Base-by-base conservation (phyloP, 1,140 invertebrate genomes). In the Drosophila kanapiae region DNA sequence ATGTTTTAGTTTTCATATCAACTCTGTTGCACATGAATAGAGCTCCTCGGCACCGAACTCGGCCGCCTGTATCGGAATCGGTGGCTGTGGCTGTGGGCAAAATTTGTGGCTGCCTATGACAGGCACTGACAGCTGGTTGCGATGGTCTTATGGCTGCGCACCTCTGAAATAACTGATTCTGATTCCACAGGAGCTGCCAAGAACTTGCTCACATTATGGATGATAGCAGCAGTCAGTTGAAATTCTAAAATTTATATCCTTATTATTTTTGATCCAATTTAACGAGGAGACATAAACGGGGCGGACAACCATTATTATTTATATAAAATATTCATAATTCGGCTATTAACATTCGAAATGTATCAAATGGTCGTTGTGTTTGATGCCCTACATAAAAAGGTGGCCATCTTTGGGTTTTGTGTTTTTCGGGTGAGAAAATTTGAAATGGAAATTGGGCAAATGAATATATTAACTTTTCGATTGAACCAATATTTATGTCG, bases 1-100 rank as follows among this genome's bases (percentile, higher is more conserved):
- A 87, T 87, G 85, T 80, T 87, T 87, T 90, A 87, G 83, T 88
- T 87, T 70, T 80, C 80, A 75, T 84, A 88, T 87, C 83, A 87
- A 87, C 83, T 87, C 56, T 74, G 67, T 72, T 84, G 72, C 81
- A 84, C 82, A 77, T 85, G 81, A 84, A 85, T 84, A 69, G 77
- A 3, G 13, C 31, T 23, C 16, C 54, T 76, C 37, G 16, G 59
- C 58, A 61, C 57, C 54, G 45, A 11, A 27, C 35, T 13, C 11
- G 33, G 31, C 27, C 6, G 18, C 53, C 53, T 27, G 53, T 56
- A 56, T 56, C 53, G 53, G 35, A 56, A 38, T 38, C 35, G 35
- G 18, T 64, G 38, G 23, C 37, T 42, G 31, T 48, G 29, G 40
- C 27, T 18, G 7, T 59, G 51, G 56, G 53, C 18, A 35, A 53